Evolutionary conservation across 2,113 vertebrate species (phyloP).

Genomic region (Channa argus): DNA sequence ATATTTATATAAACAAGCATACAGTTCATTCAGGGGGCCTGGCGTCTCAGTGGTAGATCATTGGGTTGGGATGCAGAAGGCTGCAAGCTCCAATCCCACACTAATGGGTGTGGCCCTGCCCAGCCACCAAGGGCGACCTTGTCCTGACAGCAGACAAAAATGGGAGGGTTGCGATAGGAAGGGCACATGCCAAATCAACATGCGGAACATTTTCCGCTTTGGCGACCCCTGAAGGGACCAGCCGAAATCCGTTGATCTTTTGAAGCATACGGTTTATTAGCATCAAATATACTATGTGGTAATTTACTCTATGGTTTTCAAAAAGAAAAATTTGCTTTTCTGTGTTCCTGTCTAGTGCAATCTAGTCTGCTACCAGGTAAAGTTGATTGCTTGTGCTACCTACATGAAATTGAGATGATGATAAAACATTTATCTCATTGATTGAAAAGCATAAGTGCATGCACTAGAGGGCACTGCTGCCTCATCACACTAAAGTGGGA

Average conservation of each 20-base stretch:
- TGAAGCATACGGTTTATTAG: background rate
- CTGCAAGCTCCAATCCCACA: too few relatives aligned
- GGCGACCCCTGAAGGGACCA: too few relatives aligned
- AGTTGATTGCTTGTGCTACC: background rate
- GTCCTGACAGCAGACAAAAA: too few relatives aligned
- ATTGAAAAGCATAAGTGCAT: slow-evolving; percentile 12
- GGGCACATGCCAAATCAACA: too few relatives aligned
- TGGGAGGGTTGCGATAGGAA: too few relatives aligned
- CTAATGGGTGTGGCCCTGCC: too few relatives aligned
- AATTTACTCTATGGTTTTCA: background rate
- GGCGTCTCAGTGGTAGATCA: too few relatives aligned
- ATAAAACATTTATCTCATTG: slow-evolving; percentile 21
- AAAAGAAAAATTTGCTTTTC: background rate
- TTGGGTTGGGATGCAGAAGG: too few relatives aligned
- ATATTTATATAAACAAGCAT: background rate
- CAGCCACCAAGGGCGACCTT: too few relatives aligned
- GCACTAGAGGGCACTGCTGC: slow-evolving; percentile 67
- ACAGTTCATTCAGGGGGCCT: too few relatives aligned
- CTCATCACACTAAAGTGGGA: slow-evolving; percentile 2
- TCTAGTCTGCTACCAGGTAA: slow-evolving; percentile 1
- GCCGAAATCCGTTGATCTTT: too few relatives aligned
- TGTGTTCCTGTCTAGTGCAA: background rate
- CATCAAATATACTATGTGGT: background rate
- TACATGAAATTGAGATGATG: slow-evolving; percentile 14
- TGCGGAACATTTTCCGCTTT: too few relatives aligned